phyloP scores from a whole-genome alignment of 2,113 vertebrate genomes.

The mouse (Mus musculus) region GRCm39 chr7:6567501-6568000 shows the following conservation, averaged over 20 bases:
- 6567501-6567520: not conserved
- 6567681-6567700: not conserved
- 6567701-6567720: not conserved
- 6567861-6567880: not conserved
- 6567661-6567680: not conserved
- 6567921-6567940: not conserved
- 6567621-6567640: not conserved
- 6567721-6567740: not conserved
- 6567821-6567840: not conserved
- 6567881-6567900: not conserved
- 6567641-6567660: no score
- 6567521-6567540: not conserved
- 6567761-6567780: not conserved
- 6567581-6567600: not conserved
- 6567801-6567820: not conserved
- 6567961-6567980: accelerated
- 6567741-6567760: not conserved
- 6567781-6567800: not conserved
- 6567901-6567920: not conserved
- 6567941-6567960: not conserved
- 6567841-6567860: not conserved
- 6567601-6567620: not conserved
- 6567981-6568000: accelerated
- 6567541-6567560: not conserved
- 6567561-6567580: not conserved